These are phyloP conservation scores for Falco biarmicus DNA, from an alignment of 2,797 vertebrate species.

Conservation along the genomic window DNA sequence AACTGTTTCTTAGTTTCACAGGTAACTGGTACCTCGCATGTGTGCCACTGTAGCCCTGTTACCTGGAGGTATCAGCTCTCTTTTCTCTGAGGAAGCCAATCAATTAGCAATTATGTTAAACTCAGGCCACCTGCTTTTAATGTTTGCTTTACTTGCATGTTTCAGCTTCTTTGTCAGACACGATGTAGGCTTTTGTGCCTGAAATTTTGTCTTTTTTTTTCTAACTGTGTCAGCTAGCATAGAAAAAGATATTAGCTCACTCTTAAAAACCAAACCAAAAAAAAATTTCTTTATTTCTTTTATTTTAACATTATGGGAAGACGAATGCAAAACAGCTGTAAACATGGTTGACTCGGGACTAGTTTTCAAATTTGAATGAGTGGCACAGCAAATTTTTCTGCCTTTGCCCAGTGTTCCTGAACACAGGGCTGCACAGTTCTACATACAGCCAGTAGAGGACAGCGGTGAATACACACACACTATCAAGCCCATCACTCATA, in stretches of 20 bases:
- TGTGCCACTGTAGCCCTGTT: not conserved
- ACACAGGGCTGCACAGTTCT: not conserved
- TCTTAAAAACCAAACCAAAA: not conserved
- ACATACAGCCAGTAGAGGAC: constrained; percentile 33
- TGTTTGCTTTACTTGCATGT: not conserved
- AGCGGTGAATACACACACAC: not conserved
- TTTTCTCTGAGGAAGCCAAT: not conserved
- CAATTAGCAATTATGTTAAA: not conserved
- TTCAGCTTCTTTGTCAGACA: not conserved
- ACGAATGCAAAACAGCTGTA: not conserved
- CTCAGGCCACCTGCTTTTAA: not conserved
- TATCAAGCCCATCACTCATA: not conserved
- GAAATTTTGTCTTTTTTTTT: not conserved
- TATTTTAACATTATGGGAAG: not conserved
- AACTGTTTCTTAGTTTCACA: not conserved
- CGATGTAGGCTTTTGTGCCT: not conserved
- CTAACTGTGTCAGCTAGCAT: not conserved
- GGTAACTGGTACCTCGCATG: not conserved
- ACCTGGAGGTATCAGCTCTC: not conserved
- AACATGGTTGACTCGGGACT: not conserved
- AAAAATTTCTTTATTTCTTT: not conserved
- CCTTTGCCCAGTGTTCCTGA: not conserved
- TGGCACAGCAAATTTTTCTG: not conserved
- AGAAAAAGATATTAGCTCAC: not conserved
- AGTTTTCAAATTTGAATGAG: not conserved